Evolutionary conservation across 2,113 vertebrate species (phyloP).

Genomic region (Spheniscus mendiculus): DNA sequence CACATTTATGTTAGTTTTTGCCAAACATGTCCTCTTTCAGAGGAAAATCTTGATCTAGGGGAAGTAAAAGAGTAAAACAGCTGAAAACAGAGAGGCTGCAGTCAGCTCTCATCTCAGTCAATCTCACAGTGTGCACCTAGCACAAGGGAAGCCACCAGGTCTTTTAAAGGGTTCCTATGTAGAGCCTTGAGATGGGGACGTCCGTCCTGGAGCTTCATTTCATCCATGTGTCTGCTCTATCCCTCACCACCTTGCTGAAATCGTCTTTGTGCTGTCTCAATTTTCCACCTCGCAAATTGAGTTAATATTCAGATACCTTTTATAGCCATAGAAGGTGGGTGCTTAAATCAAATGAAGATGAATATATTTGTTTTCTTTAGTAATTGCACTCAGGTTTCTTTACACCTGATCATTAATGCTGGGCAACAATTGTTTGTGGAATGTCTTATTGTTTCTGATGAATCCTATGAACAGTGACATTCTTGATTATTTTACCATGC

Average conservation of each 20-base stretch:
- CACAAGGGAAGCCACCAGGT: not conserved
- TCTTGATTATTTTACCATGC: slow-evolving; percentile 26
- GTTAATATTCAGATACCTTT: not conserved
- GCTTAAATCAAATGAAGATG: slow-evolving; percentile 35
- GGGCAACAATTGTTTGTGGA: not conserved
- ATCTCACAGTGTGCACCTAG: rapidly evolving
- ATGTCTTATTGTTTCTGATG: slow-evolving; percentile 33
- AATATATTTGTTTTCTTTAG: slow-evolving; percentile 55
- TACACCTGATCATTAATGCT: not conserved
- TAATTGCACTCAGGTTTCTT: slow-evolving; percentile 38
- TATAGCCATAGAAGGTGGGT: not conserved
- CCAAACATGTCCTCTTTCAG: not conserved
- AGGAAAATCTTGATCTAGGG: not conserved
- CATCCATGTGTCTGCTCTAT: rapidly evolving
- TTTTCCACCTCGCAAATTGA: not conserved
- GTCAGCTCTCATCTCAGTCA: not conserved
- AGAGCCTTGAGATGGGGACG: not conserved
- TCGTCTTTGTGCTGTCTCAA: not conserved
- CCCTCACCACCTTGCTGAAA: not conserved
- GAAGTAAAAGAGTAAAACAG: not conserved
- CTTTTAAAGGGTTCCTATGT: not conserved
- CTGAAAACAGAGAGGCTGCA: not conserved
- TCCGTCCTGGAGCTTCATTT: not conserved
- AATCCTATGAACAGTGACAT: slow-evolving; percentile 44
- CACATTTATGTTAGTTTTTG: not conserved